A percentile compares a stretch with the other conserved stretches of the same genome.
These are phyloP conservation scores for Anoura caudifer DNA, from an alignment of 2,113 vertebrate genomes.

Conservation along the genomic window DNA sequence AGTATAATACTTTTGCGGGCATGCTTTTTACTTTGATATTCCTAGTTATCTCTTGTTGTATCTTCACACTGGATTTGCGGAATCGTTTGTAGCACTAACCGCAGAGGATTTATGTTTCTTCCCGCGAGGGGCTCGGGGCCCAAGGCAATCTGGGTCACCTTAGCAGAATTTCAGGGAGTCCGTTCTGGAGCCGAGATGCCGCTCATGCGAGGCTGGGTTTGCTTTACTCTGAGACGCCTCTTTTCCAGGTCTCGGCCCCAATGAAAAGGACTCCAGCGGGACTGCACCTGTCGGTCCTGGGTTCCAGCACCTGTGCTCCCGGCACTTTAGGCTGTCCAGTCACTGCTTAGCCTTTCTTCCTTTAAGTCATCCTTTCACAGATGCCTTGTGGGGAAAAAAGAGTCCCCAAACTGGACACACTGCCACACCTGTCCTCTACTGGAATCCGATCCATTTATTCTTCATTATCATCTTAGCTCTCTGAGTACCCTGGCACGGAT, in stretches of 20 bases:
- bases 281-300: background rate
- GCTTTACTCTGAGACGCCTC: background rate
- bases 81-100: background rate
- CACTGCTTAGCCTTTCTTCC: background rate
- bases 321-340: background rate
- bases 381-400: background rate
- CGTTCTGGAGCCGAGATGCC: background rate
- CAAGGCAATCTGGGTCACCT: background rate
- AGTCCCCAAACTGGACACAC: background rate
- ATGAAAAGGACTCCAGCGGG: background rate
- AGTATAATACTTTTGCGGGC: background rate
- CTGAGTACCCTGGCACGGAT: background rate
- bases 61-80: background rate
- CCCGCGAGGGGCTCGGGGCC: background rate
- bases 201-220: background rate
- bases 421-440: fast-evolving
- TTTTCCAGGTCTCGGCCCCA: background rate
- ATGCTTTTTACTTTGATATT: background rate
- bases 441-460: background rate
- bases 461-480: background rate
- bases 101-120: background rate
- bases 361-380: background rate
- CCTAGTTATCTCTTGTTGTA: background rate
- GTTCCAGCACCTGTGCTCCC: background rate
- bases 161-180: background rate